Percentiles rank a stretch among this genome's conserved stretches.
Conservation (phyloP, 2,888 invertebrate species). For the Cactoblastis cactorum region DNA sequence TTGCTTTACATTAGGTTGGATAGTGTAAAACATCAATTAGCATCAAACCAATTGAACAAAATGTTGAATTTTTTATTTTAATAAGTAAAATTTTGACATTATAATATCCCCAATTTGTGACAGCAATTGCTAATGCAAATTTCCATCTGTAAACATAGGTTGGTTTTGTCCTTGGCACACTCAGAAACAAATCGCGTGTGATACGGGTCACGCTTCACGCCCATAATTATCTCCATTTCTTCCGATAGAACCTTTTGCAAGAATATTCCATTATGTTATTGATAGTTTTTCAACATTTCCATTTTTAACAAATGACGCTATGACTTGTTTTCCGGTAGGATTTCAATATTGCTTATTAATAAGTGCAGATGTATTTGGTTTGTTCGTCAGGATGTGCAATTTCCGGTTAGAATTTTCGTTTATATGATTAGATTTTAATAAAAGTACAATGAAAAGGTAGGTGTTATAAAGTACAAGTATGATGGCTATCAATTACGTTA, state of each 20-base stretch:
- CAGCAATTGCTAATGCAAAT: conserved; percentile 5
- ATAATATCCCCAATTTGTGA: not conserved
- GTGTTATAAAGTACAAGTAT: conserved; percentile 27
- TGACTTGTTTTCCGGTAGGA: not conserved
- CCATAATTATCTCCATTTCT: conserved; percentile 2
- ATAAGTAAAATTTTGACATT: no score
- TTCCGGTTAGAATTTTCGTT: no score
- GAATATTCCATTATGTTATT: not conserved
- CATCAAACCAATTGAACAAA: no score
- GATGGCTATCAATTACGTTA: conserved; percentile 41
- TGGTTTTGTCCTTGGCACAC: conserved; percentile 9
- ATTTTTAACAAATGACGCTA: no score
- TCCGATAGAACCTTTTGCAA: conserved; percentile 3
- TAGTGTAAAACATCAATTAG: no score
- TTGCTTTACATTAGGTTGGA: no score
- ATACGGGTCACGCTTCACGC: conserved; percentile 5
- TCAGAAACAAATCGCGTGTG: conserved; percentile 3
- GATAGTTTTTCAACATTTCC: not conserved
- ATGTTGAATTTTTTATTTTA: no score
- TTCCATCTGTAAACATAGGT: not conserved
- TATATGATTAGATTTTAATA: no score
- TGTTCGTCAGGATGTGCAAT: no score
- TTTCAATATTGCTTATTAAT: no score
- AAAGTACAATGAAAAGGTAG: no score
- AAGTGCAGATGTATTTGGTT: no score